Conservation (phyloP, 2,888 invertebrate genomes). For the Anagyrus pseudococci region DNA sequence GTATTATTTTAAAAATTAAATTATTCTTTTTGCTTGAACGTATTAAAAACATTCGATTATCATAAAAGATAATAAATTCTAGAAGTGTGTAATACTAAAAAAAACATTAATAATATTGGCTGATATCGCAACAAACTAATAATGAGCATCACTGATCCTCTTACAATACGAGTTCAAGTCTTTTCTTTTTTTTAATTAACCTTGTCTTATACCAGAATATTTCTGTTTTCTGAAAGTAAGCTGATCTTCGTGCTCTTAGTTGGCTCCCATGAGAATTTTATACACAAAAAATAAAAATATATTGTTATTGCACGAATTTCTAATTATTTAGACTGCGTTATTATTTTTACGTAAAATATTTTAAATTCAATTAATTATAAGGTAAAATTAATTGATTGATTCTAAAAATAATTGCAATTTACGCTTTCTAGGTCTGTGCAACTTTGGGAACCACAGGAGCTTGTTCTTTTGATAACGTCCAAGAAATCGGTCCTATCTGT, state of each 20-base stretch:
- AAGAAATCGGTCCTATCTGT: constrained; percentile 69
- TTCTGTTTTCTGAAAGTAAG: constrained; percentile 27
- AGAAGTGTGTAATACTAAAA: neutral
- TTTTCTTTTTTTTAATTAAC: constrained; percentile 29
- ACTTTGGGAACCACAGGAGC: constrained; percentile 97
- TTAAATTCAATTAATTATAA: neutral
- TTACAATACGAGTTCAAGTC: constrained; percentile 22
- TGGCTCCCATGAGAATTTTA: constrained; percentile 29
- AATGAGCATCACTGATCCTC: constrained; percentile 26
- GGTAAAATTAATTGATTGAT: neutral
- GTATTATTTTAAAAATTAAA: neutral
- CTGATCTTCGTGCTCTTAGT: constrained; percentile 32
- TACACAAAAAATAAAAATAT: constrained; percentile 3
- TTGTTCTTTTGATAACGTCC: constrained; percentile 93
- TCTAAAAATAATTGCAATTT: neutral
- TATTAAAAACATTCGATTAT: too few relatives aligned
- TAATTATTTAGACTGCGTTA: neutral
- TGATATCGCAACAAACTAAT: constrained; percentile 19
- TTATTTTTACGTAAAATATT: neutral
- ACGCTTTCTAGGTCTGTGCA: constrained; percentile 78
- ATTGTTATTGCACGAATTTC: neutral
- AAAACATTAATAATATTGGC: neutral
- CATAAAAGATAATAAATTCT: neutral
- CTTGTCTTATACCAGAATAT: constrained; percentile 22
- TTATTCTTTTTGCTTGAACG: neutral